phyloP scores from a whole-genome alignment of 1,140 invertebrate species.

The Nephotettix cincticeps region DNA sequence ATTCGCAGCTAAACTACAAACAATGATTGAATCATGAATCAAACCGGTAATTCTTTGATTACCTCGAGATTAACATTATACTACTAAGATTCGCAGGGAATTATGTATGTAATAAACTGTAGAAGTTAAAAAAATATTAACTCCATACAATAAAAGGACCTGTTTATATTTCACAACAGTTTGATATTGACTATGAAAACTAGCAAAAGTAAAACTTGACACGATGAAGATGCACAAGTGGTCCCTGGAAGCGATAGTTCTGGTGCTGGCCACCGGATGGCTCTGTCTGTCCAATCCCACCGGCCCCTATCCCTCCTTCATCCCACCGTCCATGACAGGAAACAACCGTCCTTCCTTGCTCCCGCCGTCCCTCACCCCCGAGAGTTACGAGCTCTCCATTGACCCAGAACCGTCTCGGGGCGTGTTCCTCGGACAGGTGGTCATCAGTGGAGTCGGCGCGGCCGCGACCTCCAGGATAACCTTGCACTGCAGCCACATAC shows the following conservation, averaged over 20 bases:
- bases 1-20: too few species aligned
- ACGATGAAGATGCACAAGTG: background rate
- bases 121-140: too few species aligned
- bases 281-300: conserved; percentile 2
- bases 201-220: background rate
- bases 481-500: background rate
- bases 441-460: background rate
- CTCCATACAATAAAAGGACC: too few species aligned
- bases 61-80: too few species aligned
- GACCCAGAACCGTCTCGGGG: background rate
- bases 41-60: too few species aligned
- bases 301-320: background rate
- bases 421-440: background rate
- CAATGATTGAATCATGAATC: too few species aligned
- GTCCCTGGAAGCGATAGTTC: background rate
- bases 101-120: too few species aligned
- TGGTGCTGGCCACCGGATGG: background rate
- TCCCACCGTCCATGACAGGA: background rate
- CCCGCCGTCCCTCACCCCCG: background rate
- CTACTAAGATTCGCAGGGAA: too few species aligned
- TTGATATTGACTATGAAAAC: too few species aligned
- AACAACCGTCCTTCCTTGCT: background rate
- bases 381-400: conserved; percentile 3
- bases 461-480: background rate
- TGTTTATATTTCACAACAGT: too few species aligned